A percentile compares a stretch with the other conserved stretches of the same genome.
These are phyloP conservation scores for Helleia helle DNA, from an alignment of 2,888 invertebrate species.

Conservation along the genomic window DNA sequence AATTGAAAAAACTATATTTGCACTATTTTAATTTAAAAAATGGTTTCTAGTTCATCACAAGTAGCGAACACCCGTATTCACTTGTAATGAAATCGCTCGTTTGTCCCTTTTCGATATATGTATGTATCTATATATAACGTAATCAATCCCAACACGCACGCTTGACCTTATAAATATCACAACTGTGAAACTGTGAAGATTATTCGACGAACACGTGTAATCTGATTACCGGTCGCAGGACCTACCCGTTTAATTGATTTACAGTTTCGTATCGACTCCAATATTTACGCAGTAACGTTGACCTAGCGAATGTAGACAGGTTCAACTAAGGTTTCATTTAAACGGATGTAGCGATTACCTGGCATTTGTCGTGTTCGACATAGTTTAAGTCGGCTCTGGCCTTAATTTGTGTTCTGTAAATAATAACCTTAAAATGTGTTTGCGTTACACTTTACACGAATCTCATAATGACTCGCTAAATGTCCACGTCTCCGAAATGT, in stretches of 20 bases:
- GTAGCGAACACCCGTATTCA: too few species aligned
- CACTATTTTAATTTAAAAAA: too few species aligned
- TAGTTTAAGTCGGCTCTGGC: conserved; percentile 20
- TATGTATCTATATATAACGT: too few species aligned
- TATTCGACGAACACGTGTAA: conserved; percentile 47
- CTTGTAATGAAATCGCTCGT: too few species aligned
- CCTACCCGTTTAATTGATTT: conserved; percentile 52
- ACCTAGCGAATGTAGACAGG: conserved; percentile 44
- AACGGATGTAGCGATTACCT: conserved; percentile 53
- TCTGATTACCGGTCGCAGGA: conserved; percentile 37
- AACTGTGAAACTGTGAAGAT: too few species aligned
- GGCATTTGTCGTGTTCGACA: conserved; percentile 38
- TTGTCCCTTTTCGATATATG: too few species aligned
- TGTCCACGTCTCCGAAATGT: too few species aligned
- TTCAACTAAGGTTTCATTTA: conserved; percentile 52
- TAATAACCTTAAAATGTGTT: conserved; percentile 3
- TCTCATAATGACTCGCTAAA: not conserved
- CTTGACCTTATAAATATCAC: too few species aligned
- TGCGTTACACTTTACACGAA: conserved; percentile 1
- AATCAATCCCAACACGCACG: too few species aligned
- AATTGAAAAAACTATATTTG: too few species aligned
- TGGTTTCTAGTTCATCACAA: too few species aligned
- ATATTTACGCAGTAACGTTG: conserved; percentile 39
- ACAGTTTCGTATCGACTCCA: conserved; percentile 50
- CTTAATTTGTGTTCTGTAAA: conserved; percentile 12